A percentile compares a stretch with the other conserved stretches of the same genome.
phyloP scores from a whole-genome alignment of 2,888 invertebrate genomes.

The Fragum fragum region DNA sequence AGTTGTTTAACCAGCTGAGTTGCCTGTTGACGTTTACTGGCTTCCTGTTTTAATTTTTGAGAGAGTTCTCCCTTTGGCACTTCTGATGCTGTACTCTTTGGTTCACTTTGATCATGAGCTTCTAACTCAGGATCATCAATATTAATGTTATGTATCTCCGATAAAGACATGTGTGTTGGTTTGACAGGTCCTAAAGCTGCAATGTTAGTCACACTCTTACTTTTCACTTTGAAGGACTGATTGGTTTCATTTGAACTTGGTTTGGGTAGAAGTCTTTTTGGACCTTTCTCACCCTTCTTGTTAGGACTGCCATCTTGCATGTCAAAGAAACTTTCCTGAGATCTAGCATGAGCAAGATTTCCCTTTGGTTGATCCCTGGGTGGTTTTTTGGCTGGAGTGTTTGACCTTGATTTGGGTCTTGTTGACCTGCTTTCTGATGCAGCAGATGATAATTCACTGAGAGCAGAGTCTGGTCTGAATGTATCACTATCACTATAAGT shows the following conservation, averaged over 20 bases:
- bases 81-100: slow-evolving; percentile 69
- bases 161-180: slow-evolving; percentile 78
- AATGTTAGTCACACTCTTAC: slow-evolving; percentile 78
- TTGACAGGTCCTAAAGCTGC: slow-evolving; percentile 75
- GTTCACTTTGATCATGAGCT: slow-evolving; percentile 64
- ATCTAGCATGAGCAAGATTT: slow-evolving; percentile 72
- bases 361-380: slow-evolving; percentile 51
- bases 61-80: slow-evolving; percentile 76
- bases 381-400: slow-evolving; percentile 50
- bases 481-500: slow-evolving; percentile 63
- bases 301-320: slow-evolving; percentile 49
- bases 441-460: slow-evolving; percentile 71
- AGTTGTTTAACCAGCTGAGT: slow-evolving; percentile 83
- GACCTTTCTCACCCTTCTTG: slow-evolving; percentile 70
- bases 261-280: slow-evolving; percentile 78
- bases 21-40: slow-evolving; percentile 80
- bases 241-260: slow-evolving; percentile 68
- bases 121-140: slow-evolving; percentile 63
- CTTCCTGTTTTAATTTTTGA: slow-evolving; percentile 79
- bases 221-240: slow-evolving; percentile 77
- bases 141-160: slow-evolving; percentile 72
- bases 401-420: slow-evolving; percentile 46
- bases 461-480: slow-evolving; percentile 70
- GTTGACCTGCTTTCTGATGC: slow-evolving; percentile 67
- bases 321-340: slow-evolving; percentile 80